A percentile compares a stretch with the other conserved stretches of the same genome.
phyloP scores from a whole-genome alignment of 2,113 vertebrate species.

The Catharus minimus region DNA sequence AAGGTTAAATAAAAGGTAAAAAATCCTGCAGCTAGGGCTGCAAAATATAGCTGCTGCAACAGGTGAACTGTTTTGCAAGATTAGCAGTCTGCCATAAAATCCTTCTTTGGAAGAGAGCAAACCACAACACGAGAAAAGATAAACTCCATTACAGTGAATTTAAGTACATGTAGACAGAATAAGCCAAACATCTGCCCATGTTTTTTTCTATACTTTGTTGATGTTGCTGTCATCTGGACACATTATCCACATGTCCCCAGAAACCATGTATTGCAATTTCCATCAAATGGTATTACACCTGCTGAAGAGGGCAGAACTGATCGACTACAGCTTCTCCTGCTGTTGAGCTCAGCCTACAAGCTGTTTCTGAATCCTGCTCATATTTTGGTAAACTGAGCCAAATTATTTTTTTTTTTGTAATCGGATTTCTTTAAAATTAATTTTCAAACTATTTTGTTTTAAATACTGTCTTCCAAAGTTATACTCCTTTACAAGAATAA shows the following conservation, averaged over 20 bases:
- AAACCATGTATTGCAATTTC: constrained; percentile 55
- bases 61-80: constrained; percentile 42
- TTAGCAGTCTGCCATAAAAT: constrained; percentile 63
- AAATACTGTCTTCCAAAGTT: background rate
- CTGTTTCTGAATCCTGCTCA: background rate
- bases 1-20: background rate
- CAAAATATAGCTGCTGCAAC: constrained; percentile 37
- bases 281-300: constrained; percentile 47
- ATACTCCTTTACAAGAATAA: too few relatives aligned
- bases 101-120: constrained; percentile 52
- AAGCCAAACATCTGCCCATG: constrained; percentile 72
- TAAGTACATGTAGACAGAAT: constrained; percentile 61
- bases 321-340: background rate
- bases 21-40: constrained; percentile 22
- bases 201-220: constrained; percentile 59
- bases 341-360: background rate
- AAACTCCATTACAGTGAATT: constrained; percentile 59
- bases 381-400: background rate
- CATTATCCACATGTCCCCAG: constrained; percentile 60
- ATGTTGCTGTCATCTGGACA: constrained; percentile 55
- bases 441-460: background rate
- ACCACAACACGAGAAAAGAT: constrained; percentile 50
- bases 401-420: background rate
- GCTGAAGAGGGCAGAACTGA: constrained; percentile 20
- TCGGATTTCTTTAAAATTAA: background rate